These are phyloP conservation scores for Pseudonaja textilis DNA, from an alignment of 2,113 vertebrate genomes.

Conservation along the genomic window DNA sequence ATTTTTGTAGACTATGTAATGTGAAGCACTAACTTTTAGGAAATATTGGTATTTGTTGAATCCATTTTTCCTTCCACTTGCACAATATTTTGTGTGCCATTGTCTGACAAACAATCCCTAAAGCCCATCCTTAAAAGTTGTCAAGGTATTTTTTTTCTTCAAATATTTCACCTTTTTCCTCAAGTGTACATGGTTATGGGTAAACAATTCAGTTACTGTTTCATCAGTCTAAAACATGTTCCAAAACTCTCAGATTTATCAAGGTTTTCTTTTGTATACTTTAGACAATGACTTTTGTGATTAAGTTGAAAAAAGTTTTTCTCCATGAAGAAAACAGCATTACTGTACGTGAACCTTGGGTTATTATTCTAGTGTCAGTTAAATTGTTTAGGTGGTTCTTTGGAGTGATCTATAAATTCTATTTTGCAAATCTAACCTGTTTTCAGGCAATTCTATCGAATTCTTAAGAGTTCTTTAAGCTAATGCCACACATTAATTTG, in stretches of 20 bases:
- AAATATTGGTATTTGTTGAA: neutral
- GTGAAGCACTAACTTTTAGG: neutral
- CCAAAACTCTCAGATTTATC: neutral
- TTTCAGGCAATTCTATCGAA: neutral
- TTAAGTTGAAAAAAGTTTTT: too few relatives aligned
- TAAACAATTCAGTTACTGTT: neutral
- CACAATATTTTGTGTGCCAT: neutral
- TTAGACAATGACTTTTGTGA: neutral
- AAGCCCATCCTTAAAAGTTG: neutral
- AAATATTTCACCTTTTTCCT: neutral
- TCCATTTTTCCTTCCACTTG: neutral
- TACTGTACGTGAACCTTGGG: neutral
- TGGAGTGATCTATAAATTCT: neutral
- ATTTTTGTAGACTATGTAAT: neutral
- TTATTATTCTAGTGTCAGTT: neutral
- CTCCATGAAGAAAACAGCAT: too few relatives aligned
- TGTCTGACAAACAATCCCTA: neutral
- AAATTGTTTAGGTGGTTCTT: neutral
- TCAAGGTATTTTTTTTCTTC: neutral
- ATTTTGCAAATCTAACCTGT: neutral
- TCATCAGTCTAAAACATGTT: neutral
- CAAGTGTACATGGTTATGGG: neutral
- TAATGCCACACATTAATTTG: neutral
- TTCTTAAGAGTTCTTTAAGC: neutral
- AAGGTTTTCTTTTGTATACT: neutral